These are phyloP conservation scores for Mechanitis mazaeus DNA, from an alignment of 2,888 invertebrate genomes.

Conservation along the genomic window DNA sequence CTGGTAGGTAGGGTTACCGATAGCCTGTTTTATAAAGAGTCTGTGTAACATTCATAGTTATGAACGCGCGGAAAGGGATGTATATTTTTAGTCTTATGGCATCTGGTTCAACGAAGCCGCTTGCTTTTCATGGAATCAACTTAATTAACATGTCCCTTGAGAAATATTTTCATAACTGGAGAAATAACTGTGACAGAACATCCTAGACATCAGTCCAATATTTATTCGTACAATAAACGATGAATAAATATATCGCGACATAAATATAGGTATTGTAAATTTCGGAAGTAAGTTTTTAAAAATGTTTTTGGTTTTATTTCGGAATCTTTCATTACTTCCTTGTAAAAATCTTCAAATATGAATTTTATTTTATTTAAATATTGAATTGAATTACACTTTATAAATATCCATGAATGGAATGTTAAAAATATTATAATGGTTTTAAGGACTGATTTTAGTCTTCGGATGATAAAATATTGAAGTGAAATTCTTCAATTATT, in stretches of 20 bases:
- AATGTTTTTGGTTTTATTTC: conserved; percentile 32
- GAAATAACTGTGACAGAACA: conserved; percentile 42
- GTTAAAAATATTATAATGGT: too few species aligned
- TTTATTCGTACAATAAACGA: conserved; percentile 22
- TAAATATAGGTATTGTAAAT: conserved; percentile 33
- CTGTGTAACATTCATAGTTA: conserved; percentile 70
- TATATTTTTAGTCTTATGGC: conserved; percentile 69
- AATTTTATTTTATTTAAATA: conserved; percentile 16
- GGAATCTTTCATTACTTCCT: conserved; percentile 24
- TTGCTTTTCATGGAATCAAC: conserved; percentile 65
- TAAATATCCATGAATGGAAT: too few species aligned
- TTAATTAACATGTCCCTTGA: conserved; percentile 68
- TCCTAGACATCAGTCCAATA: conserved; percentile 44
- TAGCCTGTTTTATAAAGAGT: conserved; percentile 64
- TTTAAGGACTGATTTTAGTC: too few species aligned
- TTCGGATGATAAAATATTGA: too few species aligned
- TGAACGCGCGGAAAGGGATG: conserved; percentile 72
- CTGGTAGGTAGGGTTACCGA: conserved; percentile 59
- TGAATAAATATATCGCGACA: conserved; percentile 34
- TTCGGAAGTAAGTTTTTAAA: conserved; percentile 31
- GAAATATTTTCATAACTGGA: conserved; percentile 58
- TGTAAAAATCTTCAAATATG: conserved; percentile 17
- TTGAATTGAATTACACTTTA: too few species aligned
- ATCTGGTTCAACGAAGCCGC: conserved; percentile 59
- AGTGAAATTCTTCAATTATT: too few species aligned